Evolutionary conservation across 2,797 vertebrate genomes (phyloP).

Genomic region (Pipistrellus kuhlii): DNA sequence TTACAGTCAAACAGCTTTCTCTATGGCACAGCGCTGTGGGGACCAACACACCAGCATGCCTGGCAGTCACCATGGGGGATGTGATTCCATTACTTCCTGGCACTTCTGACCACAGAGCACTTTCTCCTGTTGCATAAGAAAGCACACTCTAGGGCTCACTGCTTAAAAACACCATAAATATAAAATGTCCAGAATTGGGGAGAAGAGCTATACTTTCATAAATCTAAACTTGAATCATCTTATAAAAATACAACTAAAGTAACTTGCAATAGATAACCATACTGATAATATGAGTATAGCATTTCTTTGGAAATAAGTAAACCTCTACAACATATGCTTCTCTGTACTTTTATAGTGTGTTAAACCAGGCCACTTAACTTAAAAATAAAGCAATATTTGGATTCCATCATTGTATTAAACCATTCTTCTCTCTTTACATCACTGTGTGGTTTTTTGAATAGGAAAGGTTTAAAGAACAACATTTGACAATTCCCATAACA

Average conservation of each 20-base stretch:
- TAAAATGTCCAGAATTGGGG: not conserved
- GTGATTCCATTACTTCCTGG: not conserved
- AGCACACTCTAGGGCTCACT: not conserved
- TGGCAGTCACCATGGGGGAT: not conserved
- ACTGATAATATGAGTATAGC: not conserved
- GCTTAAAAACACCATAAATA: constrained; percentile 10
- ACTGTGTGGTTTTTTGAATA: not conserved
- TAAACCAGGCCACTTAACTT: not conserved
- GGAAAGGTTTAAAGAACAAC: not conserved
- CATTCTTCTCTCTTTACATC: not conserved
- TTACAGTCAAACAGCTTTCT: not conserved
- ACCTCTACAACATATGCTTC: not conserved
- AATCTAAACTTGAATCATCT: not conserved
- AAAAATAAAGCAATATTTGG: not conserved
- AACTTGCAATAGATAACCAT: not conserved
- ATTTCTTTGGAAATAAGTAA: not conserved
- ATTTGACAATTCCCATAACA: constrained; percentile 1
- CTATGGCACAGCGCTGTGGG: not conserved
- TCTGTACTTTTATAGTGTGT: not conserved
- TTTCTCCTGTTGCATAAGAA: not conserved
- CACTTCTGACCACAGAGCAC: not conserved
- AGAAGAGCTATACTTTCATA: not conserved
- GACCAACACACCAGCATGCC: not conserved
- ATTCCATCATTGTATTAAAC: not conserved
- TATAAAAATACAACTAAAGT: not conserved